Evolutionary conservation across 2,888 invertebrate species (phyloP).

Genomic region (Tigriopus californicus): DNA sequence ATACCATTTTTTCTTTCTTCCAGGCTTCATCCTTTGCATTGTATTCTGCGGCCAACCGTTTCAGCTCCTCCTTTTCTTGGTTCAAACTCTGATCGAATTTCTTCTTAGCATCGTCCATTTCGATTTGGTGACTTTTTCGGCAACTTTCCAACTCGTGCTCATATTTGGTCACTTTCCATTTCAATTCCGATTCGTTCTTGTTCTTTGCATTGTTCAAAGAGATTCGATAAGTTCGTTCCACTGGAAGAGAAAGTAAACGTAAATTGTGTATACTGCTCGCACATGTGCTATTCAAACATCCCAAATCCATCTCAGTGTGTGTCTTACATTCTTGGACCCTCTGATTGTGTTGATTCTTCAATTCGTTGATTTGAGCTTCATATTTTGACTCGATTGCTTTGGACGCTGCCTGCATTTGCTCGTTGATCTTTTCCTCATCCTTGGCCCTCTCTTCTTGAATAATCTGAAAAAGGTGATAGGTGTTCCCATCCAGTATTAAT

Average conservation of each 20-base stretch:
- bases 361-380: conserved; percentile 3
- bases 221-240: not conserved
- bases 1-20: conserved; percentile 8
- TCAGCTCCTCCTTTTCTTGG: not conserved
- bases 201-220: conserved; percentile 8
- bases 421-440: too few species aligned
- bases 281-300: too few species aligned
- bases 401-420: not conserved
- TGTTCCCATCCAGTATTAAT: too few species aligned
- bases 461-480: too few species aligned
- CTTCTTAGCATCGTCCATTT: not conserved
- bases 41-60: not conserved
- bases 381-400: not conserved
- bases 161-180: not conserved
- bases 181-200: conserved; percentile 6
- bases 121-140: not conserved
- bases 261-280: too few species aligned
- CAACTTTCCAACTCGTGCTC: not conserved
- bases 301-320: not conserved
- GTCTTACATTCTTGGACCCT: conserved; percentile 8
- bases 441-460: too few species aligned
- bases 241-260: not conserved
- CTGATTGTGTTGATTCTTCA: conserved; percentile 1
- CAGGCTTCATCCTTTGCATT: conserved; percentile 8
- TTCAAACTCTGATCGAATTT: not conserved